These are phyloP conservation scores for Mythimna albipuncta DNA, from an alignment of 2,888 invertebrate genomes.

Conservation along the genomic window DNA sequence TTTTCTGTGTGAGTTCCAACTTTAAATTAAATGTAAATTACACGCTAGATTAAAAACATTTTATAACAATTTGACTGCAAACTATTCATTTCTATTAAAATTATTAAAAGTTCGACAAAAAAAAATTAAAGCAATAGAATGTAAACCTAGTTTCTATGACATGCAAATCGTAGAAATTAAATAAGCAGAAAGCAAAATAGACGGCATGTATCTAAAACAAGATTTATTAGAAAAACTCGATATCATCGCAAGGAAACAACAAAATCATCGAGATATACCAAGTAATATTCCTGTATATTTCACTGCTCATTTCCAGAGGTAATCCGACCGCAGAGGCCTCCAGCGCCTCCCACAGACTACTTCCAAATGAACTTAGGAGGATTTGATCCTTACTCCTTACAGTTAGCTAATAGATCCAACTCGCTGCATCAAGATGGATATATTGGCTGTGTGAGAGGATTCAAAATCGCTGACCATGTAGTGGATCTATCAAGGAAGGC, in stretches of 20 bases:
- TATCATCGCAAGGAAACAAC: background rate
- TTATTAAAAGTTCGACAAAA: background rate
- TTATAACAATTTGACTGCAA: too few relatives aligned
- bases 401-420: slow-evolving; percentile 81
- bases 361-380: slow-evolving; percentile 97
- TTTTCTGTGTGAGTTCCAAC: background rate
- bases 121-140: background rate
- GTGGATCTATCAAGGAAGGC: slow-evolving; percentile 95
- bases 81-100: too few relatives aligned
- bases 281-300: background rate
- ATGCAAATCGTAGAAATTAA: background rate
- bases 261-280: background rate
- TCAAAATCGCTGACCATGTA: slow-evolving; percentile 95
- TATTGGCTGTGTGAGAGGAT: slow-evolving; percentile 96
- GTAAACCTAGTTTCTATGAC: background rate
- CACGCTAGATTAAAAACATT: too few relatives aligned
- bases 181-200: background rate
- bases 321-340: slow-evolving; percentile 96
- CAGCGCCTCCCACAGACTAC: slow-evolving; percentile 97
- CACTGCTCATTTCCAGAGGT: slow-evolving; percentile 91
- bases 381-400: slow-evolving; percentile 94
- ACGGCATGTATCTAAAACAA: background rate
- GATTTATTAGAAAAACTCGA: background rate
- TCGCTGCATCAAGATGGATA: slow-evolving; percentile 92
- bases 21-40: background rate